Conservation (phyloP, 2,797 vertebrate genomes). For the Coccyzus lansbergi region DNA sequence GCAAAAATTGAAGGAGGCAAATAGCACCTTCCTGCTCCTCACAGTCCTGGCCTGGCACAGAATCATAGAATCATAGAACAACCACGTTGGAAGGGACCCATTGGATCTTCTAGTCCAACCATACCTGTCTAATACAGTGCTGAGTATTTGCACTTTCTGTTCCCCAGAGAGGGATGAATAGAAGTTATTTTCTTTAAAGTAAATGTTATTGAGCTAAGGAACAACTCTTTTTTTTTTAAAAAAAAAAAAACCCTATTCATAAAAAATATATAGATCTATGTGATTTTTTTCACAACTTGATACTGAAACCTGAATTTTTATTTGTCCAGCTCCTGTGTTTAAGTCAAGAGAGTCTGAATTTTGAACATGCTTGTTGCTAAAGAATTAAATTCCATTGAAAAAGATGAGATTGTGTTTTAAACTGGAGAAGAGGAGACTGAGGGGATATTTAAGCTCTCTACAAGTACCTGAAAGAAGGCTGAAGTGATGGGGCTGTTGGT, state of each 20-base stretch:
- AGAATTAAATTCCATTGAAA: neutral
- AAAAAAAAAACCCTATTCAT: neutral
- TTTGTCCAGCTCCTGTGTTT: neutral
- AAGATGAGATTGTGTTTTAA: neutral
- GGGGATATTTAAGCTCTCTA: no score
- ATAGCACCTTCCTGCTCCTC: neutral
- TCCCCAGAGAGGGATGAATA: neutral
- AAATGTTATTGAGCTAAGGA: neutral
- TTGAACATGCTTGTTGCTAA: neutral
- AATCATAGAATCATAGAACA: no score
- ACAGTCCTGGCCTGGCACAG: neutral
- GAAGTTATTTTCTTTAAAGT: neutral
- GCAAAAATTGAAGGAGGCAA: neutral
- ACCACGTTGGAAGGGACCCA: no score
- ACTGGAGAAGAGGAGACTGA: neutral
- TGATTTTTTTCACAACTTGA: neutral
- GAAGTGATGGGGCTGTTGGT: no score
- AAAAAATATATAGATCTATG: accelerated
- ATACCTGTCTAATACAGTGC: no score
- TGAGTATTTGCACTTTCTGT: neutral
- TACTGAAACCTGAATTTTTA: neutral
- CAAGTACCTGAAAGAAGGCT: no score
- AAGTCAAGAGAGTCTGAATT: neutral
- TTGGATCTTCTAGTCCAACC: no score
- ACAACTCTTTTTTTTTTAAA: neutral